phyloP scores from a whole-genome alignment of 1,140 invertebrate species.

The Spodoptera litura region DNA sequence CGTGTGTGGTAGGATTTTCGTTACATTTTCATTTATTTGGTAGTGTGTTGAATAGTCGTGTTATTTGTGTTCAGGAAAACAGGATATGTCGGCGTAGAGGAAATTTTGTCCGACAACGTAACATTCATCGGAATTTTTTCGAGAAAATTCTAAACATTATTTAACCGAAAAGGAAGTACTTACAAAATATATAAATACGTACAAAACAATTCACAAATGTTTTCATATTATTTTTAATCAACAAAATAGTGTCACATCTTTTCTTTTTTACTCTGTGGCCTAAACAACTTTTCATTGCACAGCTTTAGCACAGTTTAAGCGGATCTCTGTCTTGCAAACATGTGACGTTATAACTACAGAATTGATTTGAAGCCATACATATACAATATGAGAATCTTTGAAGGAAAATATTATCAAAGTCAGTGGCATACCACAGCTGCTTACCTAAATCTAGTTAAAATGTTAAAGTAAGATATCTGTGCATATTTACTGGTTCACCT shows the following conservation, averaged over 20 bases:
- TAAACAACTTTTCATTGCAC: background rate
- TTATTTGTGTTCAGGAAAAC: slow-evolving; percentile 12
- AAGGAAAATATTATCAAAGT: too few relatives aligned
- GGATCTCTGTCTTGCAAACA: background rate
- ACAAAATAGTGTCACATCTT: background rate
- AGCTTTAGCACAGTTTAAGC: slow-evolving; percentile 10
- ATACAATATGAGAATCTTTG: too few relatives aligned
- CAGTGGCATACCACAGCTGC: too few relatives aligned
- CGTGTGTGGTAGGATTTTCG: slow-evolving; percentile 53
- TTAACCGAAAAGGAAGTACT: too few relatives aligned
- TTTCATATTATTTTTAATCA: background rate
- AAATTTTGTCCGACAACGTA: background rate
- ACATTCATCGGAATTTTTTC: background rate
- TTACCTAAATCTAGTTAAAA: too few relatives aligned
- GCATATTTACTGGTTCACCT: background rate
- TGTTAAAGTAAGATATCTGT: too few relatives aligned
- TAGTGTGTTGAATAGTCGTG: slow-evolving; percentile 21
- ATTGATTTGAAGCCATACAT: too few relatives aligned
- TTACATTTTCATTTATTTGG: slow-evolving; percentile 38
- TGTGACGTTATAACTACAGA: too few relatives aligned
- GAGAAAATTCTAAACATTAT: too few relatives aligned
- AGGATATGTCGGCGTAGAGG: background rate
- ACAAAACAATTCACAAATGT: too few relatives aligned
- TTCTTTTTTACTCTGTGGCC: background rate
- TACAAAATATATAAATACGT: too few relatives aligned